Conservation (phyloP, 92 coral and sea anemone genomes). For the Meandrina meandrites region DNA sequence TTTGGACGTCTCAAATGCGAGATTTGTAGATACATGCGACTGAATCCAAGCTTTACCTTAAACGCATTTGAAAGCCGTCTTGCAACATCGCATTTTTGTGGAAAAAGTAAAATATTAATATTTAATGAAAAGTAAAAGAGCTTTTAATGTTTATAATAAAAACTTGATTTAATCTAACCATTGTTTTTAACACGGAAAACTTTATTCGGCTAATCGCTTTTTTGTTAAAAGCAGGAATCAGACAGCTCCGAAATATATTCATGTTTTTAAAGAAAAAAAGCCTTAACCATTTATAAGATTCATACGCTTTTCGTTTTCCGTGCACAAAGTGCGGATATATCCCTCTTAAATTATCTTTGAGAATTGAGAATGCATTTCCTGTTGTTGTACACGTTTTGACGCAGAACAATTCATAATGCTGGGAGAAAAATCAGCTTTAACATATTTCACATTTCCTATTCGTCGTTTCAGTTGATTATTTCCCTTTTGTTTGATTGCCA, state of each 20-base stretch:
- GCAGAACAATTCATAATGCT: slow-evolving; percentile 5
- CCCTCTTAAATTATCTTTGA: slow-evolving; percentile 14
- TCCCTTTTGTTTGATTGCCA: background rate
- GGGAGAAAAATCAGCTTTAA: slow-evolving; percentile 13
- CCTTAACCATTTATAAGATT: background rate
- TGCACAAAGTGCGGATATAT: slow-evolving; percentile 19
- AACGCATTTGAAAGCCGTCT: background rate
- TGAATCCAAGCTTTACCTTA: background rate
- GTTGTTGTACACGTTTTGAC: background rate
- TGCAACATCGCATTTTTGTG: background rate
- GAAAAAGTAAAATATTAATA: background rate
- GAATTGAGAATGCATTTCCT: background rate
- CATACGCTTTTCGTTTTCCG: background rate
- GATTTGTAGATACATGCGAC: background rate
- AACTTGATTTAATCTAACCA: slow-evolving; percentile 9
- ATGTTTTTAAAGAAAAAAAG: background rate
- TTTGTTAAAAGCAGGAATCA: slow-evolving; percentile 1
- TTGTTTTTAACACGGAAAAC: background rate
- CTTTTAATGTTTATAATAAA: background rate
- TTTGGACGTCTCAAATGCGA: background rate
- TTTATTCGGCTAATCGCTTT: background rate
- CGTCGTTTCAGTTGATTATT: slow-evolving; percentile 15
- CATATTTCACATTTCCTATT: slow-evolving; percentile 25
- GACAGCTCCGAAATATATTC: background rate
- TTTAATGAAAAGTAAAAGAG: background rate